A percentile compares a stretch with the other conserved stretches of the same genome.
These are phyloP conservation scores for Coccyzus lansbergi DNA, from an alignment of 2,797 vertebrate genomes.

Conservation along the genomic window DNA sequence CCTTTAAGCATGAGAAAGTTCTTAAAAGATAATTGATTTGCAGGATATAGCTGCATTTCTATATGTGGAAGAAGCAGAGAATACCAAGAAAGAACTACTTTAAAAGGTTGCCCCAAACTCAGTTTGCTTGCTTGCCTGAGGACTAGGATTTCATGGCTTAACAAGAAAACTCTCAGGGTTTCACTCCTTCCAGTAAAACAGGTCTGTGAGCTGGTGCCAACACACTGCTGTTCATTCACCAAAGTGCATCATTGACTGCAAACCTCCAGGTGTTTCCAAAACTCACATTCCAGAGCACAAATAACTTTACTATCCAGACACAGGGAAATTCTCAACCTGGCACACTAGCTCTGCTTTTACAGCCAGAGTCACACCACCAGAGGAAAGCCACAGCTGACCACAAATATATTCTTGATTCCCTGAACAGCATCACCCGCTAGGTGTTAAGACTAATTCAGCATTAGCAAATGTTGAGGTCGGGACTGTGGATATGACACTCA, in stretches of 20 bases:
- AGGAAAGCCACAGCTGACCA: background rate
- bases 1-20: background rate
- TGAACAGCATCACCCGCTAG: background rate
- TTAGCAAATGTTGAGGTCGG: background rate
- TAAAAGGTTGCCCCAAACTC: background rate
- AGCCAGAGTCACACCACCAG: background rate
- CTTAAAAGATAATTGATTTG: background rate
- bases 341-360: background rate
- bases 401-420: background rate
- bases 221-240: background rate
- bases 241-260: rapidly evolving
- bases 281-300: background rate
- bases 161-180: background rate
- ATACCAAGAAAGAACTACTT: background rate
- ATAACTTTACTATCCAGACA: background rate
- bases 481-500: background rate
- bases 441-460: background rate
- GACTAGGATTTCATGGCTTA: background rate
- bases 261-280: background rate
- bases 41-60: background rate
- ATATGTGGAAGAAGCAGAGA: background rate
- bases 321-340: background rate
- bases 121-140: background rate
- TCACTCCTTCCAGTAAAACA: background rate
- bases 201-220: background rate